Base-by-base conservation (phyloP, 1,140 invertebrate species). In the Panulirus ornatus region DNA sequence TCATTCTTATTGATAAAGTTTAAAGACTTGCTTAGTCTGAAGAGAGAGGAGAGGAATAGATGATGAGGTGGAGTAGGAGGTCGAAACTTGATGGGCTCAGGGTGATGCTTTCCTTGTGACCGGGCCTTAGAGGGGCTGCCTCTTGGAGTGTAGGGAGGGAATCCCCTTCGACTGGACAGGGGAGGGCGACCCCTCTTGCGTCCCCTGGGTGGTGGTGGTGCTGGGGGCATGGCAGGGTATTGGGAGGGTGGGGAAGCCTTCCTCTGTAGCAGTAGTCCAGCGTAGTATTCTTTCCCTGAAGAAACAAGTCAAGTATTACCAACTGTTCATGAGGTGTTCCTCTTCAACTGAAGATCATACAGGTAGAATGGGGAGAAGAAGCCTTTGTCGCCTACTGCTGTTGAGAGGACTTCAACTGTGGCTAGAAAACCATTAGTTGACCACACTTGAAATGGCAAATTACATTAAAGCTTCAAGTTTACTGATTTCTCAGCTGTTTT, bases 241-340 rank as follows among this genome's bases (percentile, higher is more conserved):
- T 83, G 88, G 88, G 78, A 89, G 88, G 81, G 70, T 75, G 79
- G 66, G 88, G 78, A 42, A 81, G 88, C 88, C 88, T 83, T 89
- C 88, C 81, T 89, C 88, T 83, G 88, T 58, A 89, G 88, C 88
- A 89, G 88, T 44, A 89, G 88, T 83, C 88, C 88, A 89, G 58
- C 88, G 88, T 89, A 89, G 88, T 89, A 89, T 84, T 89, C 88
- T 66, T 89, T 89, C 88, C 88, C 88, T 89, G 88, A 83, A 89
- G 88, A 89, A 89, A 89, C 88, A 89, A 89, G 88, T 89, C 88
- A 89, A 89, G 88, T 75, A 89, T 89, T 89, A 89, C 88, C 88
- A 89, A 89, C 88, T 89, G 88, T 83, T 89, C 88, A 89, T 88
- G 54, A 88, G 42, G 88, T 89, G 88, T 89, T 89, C 88, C 88